Percentiles rank a stretch among this genome's conserved stretches.
Conservation (phyloP, 2,797 vertebrate species). For the Pempheris klunzingeri region DNA sequence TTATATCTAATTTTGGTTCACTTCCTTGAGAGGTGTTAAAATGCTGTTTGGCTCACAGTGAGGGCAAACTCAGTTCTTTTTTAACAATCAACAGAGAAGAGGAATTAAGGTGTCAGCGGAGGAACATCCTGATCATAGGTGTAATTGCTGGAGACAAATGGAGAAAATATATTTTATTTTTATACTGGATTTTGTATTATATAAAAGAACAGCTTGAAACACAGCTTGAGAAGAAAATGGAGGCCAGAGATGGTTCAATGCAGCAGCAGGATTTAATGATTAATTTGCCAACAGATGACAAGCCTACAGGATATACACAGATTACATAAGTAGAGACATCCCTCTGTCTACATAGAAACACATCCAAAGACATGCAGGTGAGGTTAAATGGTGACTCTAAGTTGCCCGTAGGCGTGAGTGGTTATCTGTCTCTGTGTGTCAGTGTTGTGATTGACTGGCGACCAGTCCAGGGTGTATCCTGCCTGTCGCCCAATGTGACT, state of each 20-base stretch:
- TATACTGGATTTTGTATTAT: constrained; percentile 40
- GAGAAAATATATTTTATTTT: not conserved
- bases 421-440: too few relatives aligned
- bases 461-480: too few relatives aligned
- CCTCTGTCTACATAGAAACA: constrained; percentile 43
- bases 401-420: too few relatives aligned
- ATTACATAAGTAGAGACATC: constrained; percentile 76
- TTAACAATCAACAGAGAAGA: not conserved
- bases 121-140: not conserved
- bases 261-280: constrained; percentile 76
- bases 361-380: constrained; percentile 21
- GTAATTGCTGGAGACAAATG: not conserved
- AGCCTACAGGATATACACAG: constrained; percentile 65
- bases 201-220: constrained; percentile 71
- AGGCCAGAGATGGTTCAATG: constrained; percentile 54
- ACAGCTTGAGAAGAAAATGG: constrained; percentile 62
- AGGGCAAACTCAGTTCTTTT: not conserved
- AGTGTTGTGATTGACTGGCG: too few relatives aligned
- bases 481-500: too few relatives aligned
- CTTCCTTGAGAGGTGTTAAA: constrained; percentile 33
- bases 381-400: too few relatives aligned
- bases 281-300: constrained; percentile 79
- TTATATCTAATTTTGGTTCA: constrained; percentile 45
- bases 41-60: constrained; percentile 6
- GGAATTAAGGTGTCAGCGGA: not conserved